Base-by-base conservation (phyloP, 2,888 invertebrate species). In the Allacma fusca region DNA sequence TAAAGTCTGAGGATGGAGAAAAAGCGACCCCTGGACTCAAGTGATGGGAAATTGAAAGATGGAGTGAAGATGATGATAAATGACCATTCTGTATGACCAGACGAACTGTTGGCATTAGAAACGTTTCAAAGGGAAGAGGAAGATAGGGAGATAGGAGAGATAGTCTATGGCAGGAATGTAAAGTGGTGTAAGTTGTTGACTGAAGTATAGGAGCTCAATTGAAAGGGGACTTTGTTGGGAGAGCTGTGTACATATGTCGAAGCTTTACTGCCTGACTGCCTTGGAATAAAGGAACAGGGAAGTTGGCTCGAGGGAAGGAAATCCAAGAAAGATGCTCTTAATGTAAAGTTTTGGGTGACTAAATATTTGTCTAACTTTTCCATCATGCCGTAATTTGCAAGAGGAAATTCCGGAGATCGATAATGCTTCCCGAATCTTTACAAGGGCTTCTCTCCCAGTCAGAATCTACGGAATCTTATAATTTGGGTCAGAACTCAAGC, bases 291-390 rank as follows among this genome's bases (percentile, higher is more conserved):
- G 16, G 9, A 9, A 34, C 4, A 16, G 16, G 19, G n/a, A 50
- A 50, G 50, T 12, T 50, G 50, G 2, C n/a, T 50, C 9, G 50
- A 50, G 50, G n/a, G 50, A 50, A 50, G 16, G 4, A 50, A 50
- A 50, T 50, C 50, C 16, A 2, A 13, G 50, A 50, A 50, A 50
- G 50, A 50, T 50, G 50, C 19, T 50, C 50, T 50, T 50, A 50
- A 50, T 50, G 50, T 16, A 50, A 50, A 50, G 50, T 50, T 50
- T 50, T 16, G 50, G 16, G 50, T 50, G 50, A 50, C 50, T 50
- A 50, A 50, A 50, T 50, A 50, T 50, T 50, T 50, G 50, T 50
- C 50, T 50, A 50, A 50, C 50, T 50, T 50, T 50, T 50, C 50
- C 50, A 13, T n/a, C 7, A 50, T 5, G 50, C 50, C 16, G 50